Percentiles rank a stretch among this genome's conserved stretches.
phyloP scores from a whole-genome alignment of 2,113 vertebrate genomes.

The Corythornis cristatus region DNA sequence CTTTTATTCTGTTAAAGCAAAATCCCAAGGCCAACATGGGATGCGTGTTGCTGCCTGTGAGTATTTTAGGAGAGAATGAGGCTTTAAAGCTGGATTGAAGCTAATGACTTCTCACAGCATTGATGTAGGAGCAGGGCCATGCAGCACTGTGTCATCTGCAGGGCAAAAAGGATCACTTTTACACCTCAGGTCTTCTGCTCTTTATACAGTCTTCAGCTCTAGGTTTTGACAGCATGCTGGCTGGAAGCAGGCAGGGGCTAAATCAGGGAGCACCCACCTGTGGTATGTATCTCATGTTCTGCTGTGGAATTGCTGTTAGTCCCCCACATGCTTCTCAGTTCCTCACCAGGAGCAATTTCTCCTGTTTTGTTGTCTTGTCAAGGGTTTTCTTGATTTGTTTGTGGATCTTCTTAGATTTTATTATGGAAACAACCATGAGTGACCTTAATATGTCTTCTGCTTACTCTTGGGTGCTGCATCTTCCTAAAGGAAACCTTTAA shows the following conservation, averaged over 20 bases:
- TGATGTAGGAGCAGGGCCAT: neutral
- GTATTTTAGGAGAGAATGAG: neutral
- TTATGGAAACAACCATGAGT: neutral
- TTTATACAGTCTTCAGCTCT: neutral
- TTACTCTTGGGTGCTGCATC: neutral
- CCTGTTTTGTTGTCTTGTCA: neutral
- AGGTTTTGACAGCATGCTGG: neutral
- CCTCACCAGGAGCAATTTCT: neutral
- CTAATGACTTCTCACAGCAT: accelerated
- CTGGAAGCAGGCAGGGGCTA: neutral
- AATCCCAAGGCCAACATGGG: neutral
- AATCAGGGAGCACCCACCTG: neutral
- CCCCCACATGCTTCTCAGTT: neutral
- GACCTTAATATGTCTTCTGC: neutral
- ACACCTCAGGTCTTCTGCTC: neutral
- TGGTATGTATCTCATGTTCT: accelerated
- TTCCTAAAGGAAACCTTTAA: neutral
- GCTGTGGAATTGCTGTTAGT: neutral
- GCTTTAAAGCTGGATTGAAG: neutral
- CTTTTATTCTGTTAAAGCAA: neutral
- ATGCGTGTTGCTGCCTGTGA: accelerated
- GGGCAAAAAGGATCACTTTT: neutral
- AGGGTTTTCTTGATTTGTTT: neutral
- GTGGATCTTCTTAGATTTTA: neutral
- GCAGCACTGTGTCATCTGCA: neutral